Base-by-base conservation (phyloP, 2,888 invertebrate genomes). In the Clitarchus hookeri region DNA sequence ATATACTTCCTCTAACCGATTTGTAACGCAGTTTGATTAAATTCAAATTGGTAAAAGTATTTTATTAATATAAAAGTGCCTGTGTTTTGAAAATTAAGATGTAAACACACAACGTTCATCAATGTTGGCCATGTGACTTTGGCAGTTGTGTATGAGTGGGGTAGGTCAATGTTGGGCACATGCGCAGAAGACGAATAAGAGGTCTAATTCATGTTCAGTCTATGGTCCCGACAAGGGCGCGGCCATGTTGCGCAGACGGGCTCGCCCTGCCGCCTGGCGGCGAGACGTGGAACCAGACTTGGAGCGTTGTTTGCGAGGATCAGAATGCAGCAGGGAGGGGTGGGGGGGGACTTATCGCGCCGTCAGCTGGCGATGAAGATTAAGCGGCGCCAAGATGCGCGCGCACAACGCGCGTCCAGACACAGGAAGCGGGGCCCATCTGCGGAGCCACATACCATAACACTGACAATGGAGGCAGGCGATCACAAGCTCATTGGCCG, bases 171-270 rank as follows among this genome's bases (percentile, higher is more conserved):
- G 36, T 36, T 36, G 2, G 36, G 36, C 4, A 36, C 36, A 36
- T 36, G 36, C 36, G 36, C 36, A 36, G 36, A 36, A 36, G 36
- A 36, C 36, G 36, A 36, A 36, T 36, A 4, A 36, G 36, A 36
- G 36, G 36, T 36, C 36, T 4, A 36, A 1, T 36, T 36, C 36
- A 4, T 36, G 26, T 80, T 53, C 80, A 25, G 48, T 23, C 82
- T 78, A 36, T 6, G 77, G 27, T 27, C 13, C 78, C 77, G 25
- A 25, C 77, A 26, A 86, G 36, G 87, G 87, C 48, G 85, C 79
- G 65, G 87, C 88, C 89, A 90, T 90, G 87, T 87, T 86, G 36
- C 36, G 36, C 36, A 89, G 89, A 88, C 88, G 88, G 88, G 89
- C 89, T 89, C 89, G 89, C 16, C 27, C 44, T 25, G 44, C 83